Evolutionary conservation across 2,888 invertebrate genomes (phyloP).

Genomic region (Chymomyza caudatula): DNA sequence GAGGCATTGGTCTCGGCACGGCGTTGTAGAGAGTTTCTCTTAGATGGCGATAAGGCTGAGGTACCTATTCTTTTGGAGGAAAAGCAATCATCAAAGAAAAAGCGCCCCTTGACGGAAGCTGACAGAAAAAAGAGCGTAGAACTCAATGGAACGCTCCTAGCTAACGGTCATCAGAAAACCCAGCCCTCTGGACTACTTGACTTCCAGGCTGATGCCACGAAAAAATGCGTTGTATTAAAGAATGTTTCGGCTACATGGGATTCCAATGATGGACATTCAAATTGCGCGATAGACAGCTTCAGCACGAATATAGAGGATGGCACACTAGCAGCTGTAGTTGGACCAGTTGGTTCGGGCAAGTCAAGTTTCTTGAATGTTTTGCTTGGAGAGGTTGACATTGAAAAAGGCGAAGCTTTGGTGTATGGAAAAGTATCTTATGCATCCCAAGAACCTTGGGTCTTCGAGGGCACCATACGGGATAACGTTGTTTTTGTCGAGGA

Average conservation of each 20-base stretch:
- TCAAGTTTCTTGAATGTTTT: conserved; percentile 86
- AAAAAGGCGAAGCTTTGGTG: conserved; percentile 81
- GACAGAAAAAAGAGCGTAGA: conserved; percentile 43
- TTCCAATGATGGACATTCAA: conserved; percentile 61
- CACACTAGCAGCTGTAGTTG: conserved; percentile 80
- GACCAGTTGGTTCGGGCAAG: conserved; percentile 87
- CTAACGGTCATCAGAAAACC: conserved; percentile 27
- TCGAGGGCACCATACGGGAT: conserved; percentile 89
- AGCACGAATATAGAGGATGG: conserved; percentile 78
- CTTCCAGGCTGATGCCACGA: conserved; percentile 52
- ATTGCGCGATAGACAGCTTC: conserved; percentile 75
- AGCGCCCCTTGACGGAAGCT: conserved; percentile 32
- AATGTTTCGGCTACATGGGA: conserved; percentile 80
- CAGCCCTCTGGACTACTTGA: conserved; percentile 40
- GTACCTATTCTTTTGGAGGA: conserved; percentile 49
- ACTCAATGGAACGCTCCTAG: conserved; percentile 37
- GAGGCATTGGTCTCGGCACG: conserved; percentile 87
- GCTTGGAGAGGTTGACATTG: conserved; percentile 84
- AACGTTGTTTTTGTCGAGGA: conserved; percentile 93
- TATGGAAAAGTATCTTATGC: conserved; percentile 86
- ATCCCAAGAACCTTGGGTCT: conserved; percentile 91
- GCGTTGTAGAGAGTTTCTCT: conserved; percentile 84
- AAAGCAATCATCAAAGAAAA: conserved; percentile 68
- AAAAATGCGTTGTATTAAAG: conserved; percentile 76
- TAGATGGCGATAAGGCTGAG: conserved; percentile 72